Conservation (phyloP, 2,113 vertebrate genomes). For the Centropus bengalensis region DNA sequence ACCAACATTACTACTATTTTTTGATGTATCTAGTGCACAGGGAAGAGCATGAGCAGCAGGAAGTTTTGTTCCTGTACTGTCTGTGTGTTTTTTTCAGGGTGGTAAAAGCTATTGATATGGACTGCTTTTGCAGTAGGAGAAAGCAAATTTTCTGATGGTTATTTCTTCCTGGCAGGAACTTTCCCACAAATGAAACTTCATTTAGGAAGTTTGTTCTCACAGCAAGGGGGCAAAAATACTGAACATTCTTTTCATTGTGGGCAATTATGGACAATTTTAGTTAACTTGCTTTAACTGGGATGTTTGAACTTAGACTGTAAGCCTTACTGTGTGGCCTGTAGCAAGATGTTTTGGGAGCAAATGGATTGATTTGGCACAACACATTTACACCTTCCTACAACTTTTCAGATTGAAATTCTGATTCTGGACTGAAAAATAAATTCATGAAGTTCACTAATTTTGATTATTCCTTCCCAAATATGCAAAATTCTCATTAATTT, state of each 20-base stretch:
- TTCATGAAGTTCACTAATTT: not conserved
- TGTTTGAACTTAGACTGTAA: not conserved
- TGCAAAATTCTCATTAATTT: not conserved
- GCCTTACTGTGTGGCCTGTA: not conserved
- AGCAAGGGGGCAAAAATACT: not conserved
- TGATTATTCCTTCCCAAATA: not conserved
- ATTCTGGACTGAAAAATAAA: not conserved
- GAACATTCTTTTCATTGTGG: not conserved
- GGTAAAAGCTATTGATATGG: not conserved
- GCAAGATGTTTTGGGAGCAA: not conserved
- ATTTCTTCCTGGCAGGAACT: not conserved
- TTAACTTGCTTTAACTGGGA: not conserved
- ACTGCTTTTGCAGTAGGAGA: not conserved
- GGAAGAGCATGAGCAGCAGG: not conserved
- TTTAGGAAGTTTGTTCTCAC: not conserved
- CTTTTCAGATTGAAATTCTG: not conserved
- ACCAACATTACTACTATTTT: not conserved
- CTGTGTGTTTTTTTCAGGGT: not conserved
- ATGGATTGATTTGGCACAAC: not conserved
- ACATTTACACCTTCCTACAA: not conserved
- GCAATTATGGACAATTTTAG: not conserved
- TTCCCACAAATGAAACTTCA: not conserved
- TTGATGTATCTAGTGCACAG: not conserved
- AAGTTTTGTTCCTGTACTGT: not conserved
- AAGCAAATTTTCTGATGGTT: not conserved